phyloP scores from a whole-genome alignment of 2,797 vertebrate species.

The Gadopsis bispinosus region DNA sequence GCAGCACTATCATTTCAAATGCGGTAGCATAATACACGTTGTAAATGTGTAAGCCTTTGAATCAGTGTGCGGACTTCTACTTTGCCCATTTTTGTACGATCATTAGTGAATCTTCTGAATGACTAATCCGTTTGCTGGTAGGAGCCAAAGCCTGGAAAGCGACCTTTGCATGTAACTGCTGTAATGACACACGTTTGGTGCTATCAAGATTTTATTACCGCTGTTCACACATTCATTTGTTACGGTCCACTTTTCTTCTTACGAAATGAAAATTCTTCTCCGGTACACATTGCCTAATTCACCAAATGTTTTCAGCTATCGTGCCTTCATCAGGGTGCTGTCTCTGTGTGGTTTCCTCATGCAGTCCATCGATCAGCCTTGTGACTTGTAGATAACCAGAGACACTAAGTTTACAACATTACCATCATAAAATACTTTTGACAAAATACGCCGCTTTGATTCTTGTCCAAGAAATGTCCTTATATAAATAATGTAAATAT shows the following conservation, averaged over 20 bases:
- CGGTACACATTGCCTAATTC: not conserved
- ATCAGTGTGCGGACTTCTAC: not conserved
- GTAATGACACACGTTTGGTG: conserved; percentile 3
- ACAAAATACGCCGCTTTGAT: not conserved
- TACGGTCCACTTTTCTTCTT: not conserved
- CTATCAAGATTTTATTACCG: conserved; percentile 22
- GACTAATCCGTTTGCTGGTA: conserved; percentile 1
- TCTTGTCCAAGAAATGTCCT: not conserved
- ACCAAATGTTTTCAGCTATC: not conserved
- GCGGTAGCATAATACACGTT: not conserved
- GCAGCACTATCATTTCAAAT: not conserved
- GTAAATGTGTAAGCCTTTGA: not conserved
- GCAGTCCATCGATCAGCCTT: not conserved
- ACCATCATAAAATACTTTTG: not conserved
- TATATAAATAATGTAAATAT: too few species aligned
- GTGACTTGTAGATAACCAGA: not conserved
- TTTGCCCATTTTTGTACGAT: not conserved
- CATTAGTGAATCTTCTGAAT: not conserved
- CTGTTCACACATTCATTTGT: not conserved
- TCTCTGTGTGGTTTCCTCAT: conserved; percentile 2
- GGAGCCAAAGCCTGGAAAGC: conserved; percentile 19
- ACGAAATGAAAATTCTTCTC: not conserved
- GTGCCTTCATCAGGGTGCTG: not conserved
- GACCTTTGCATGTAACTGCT: conserved; percentile 13
- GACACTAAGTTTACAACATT: not conserved